Evolutionary conservation across 2,797 vertebrate species (phyloP), one percentile per base, ranked within the genome.

Genomic region (Myotis planiceps): DNA sequence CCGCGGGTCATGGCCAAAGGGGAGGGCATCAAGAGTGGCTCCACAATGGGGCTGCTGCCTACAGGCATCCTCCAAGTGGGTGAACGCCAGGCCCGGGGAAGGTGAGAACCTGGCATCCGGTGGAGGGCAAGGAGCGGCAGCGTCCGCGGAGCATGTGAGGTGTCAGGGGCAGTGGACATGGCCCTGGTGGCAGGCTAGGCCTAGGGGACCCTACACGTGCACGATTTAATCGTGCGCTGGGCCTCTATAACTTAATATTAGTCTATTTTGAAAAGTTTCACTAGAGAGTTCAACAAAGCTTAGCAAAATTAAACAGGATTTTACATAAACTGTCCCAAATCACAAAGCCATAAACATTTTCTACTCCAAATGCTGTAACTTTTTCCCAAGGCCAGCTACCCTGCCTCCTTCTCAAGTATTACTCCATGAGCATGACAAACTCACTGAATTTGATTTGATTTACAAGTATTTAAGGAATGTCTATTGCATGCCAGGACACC

Each of bases 201-300:
- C 42, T 42, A 42, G 42, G 42, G 42, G 42, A 42, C 42, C 42
- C 42, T 0, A 42, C 42, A 42, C 42, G 0, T 1, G 2, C 42
- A 42, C 2, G 9, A 12, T 42, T 42, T 10, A 42, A 42, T 42
- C 42, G 0, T 42, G 42, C 42, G 42, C 42, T 42, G 42, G 42
- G 42, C 9, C 42, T 42, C 42, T 42, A 42, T 58, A 60, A 21
- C 60, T 96, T 80, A 87, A 63, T 84, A 84, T 74, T 27, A 96
- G 82, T 79, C 63, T 23, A 74, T 81, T 92, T 95, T 76, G 15
- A 88, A 95, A 95, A 66, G 16, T 95, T 96, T 95, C 37, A 86
- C 76, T 51, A 21, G 5, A 60, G 34, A 93, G 21, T 83, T 90
- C 63, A 78, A 86, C 29, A 92, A 88, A 89, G 42, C 7, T 94